phyloP scores from a whole-genome alignment of 1,140 invertebrate species.

The Sycophaga agraensis region DNA sequence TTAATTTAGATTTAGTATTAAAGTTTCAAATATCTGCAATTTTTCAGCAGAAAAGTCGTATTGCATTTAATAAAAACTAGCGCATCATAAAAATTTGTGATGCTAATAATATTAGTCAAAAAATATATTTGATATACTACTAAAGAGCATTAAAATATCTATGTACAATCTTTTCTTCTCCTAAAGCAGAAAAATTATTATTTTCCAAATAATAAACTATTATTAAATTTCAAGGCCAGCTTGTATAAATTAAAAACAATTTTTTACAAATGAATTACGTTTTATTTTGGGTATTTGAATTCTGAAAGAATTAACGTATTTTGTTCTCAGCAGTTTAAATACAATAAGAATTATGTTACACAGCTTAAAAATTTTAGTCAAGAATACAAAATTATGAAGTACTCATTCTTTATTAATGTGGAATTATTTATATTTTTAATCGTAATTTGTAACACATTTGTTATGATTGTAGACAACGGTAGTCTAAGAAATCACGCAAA shows the following conservation, averaged over 20 bases:
- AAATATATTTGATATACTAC: constrained; percentile 14
- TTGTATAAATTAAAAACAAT: constrained; percentile 20
- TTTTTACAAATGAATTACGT: background rate
- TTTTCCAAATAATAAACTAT: background rate
- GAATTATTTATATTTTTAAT: background rate
- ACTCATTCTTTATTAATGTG: background rate
- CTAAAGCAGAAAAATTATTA: background rate
- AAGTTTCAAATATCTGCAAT: no score
- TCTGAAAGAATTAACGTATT: constrained; percentile 10
- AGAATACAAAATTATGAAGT: constrained; percentile 7
- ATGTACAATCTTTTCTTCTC: background rate
- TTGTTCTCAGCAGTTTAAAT: background rate
- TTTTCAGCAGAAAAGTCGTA: no score
- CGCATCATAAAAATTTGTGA: no score
- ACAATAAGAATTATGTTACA: constrained; percentile 1
- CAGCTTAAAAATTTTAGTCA: constrained; percentile 9
- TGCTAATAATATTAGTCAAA: no score
- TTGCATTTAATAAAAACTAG: no score
- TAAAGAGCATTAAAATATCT: constrained; percentile 12
- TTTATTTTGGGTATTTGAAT: no score
- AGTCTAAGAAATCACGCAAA: background rate
- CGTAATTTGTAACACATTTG: no score
- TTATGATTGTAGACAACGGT: no score
- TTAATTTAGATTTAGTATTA: no score
- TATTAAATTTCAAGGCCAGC: constrained; percentile 24